Evolutionary conservation across 1,140 invertebrate genomes (phyloP).

Genomic region (Wasmannia auropunctata): DNA sequence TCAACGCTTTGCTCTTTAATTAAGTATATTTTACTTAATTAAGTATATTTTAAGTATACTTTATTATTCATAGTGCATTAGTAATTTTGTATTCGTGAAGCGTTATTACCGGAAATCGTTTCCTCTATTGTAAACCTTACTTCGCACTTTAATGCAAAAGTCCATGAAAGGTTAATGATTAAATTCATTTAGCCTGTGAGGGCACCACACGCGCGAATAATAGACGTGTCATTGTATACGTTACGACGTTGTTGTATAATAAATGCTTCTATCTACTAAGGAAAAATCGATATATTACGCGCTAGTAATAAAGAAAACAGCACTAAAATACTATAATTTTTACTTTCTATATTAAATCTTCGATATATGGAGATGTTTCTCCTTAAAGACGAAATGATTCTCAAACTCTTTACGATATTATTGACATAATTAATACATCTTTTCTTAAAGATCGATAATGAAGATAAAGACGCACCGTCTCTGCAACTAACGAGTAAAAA

Average conservation of each 20-base stretch:
- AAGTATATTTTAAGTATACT: background rate
- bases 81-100: background rate
- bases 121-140: background rate
- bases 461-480: background rate
- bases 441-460: background rate
- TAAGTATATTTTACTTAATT: conserved; percentile 8
- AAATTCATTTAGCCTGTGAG: conserved; percentile 2
- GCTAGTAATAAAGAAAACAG: background rate
- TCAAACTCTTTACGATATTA: background rate
- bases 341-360: background rate
- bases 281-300: background rate
- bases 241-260: background rate
- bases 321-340: background rate
- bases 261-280: background rate
- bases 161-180: background rate
- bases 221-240: background rate
- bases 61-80: background rate
- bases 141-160: background rate
- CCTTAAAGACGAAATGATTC: background rate
- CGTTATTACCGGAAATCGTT: conserved; percentile 3
- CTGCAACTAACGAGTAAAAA: background rate
- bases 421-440: background rate
- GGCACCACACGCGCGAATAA: background rate
- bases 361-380: background rate
- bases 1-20: background rate